Evolutionary conservation across 2,113 vertebrate species (phyloP), one percentile per base, ranked within the genome.

Genomic region (Scophthalmus maximus): DNA sequence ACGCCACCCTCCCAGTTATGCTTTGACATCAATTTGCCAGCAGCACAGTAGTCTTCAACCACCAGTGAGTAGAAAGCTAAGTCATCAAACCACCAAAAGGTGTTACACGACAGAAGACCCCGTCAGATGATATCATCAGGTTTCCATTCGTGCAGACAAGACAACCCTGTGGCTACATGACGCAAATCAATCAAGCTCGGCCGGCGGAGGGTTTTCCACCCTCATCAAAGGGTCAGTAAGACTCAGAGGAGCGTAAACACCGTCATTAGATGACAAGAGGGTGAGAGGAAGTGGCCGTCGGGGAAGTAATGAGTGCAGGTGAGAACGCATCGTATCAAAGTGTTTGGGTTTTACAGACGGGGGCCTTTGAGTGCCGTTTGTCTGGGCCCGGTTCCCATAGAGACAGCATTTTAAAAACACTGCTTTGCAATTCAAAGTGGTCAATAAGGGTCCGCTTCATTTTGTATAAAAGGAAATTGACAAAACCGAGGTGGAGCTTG

Each of bases 111-210:
- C 36, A 42, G 66, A 65, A 72, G 47, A 53, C 20, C n/a, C 20
- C n/a, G 55, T 67, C 20, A 63, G 56, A 59, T 30, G 2, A 34
- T 53, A 29, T 68, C 36, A 49, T 34, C 11, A 22, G 22, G 26
- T 56, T 68, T 18, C 26, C 5, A n/a, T 79, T 65, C 56, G 4
- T 18, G 29, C 50, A 65, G 61, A 71, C 61, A 47, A n/a, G n/a
- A n/a, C n/a, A n/a, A n/a, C 42, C 87, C 83, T 52, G 63, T 17
- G 67, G 82, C 81, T 56, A 38, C 1, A 6, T 15, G 67, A 72
- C 59, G 53, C 70, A 74, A 76, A 85, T 83, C 85, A 80, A 66
- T 86, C 81, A 80, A 9, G 36, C 20, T 36, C 30, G 32, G 3
- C 69, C 36, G 49, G 34, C 52, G 38, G 61, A 60, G 42, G 40